Evolutionary conservation across 2,888 invertebrate species (phyloP), one percentile per base, ranked within the genome.

Genomic region (Dioctria rufipes): DNA sequence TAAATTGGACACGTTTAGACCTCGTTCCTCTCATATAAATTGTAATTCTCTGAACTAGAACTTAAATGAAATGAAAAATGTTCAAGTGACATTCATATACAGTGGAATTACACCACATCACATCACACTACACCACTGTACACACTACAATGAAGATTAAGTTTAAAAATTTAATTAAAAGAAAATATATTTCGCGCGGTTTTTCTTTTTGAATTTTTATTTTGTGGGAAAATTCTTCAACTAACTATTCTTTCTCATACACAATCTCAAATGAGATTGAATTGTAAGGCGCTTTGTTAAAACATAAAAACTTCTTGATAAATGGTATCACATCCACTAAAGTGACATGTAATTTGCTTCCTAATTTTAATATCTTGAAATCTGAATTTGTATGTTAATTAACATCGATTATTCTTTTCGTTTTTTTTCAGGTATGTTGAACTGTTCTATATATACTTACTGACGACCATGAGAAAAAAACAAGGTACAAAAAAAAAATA

Each of bases 361-460:
- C n/a, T 39, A 40, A 73, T 60, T 40, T 49, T 37, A 2, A 69
- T 69, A 69, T 69, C 69, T 69, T 3, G 37, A 25, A 69, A 69
- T 69, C 51, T 49, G 11, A 69, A 51, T 51, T 69, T 69, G 40
- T 69, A 51, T 51, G 69, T 69, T 69, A 69, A 73, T 73, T 73
- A 60, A 73, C 73, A 40, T 42, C 43, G 73, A 58, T 42, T 58
- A 58, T 43, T 60, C 43, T 61, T 39, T 37, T 58, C 13, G 25
- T 25, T 25, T 25, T 25, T n/a, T 73, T 73, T 42, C 60, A 73
- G 73, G 73, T 73, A 42, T 40, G 73, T 71, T 46, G 49, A 46
- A 46, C 49, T 46, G 49, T 6, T 5, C 6, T 9, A 46, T 9
- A 46, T 46, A 46, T 46, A 46, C 49, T 25, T 25, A 25, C 0